Conservation (phyloP, 2,113 vertebrate species). For the Oostethus manadensis region DNA sequence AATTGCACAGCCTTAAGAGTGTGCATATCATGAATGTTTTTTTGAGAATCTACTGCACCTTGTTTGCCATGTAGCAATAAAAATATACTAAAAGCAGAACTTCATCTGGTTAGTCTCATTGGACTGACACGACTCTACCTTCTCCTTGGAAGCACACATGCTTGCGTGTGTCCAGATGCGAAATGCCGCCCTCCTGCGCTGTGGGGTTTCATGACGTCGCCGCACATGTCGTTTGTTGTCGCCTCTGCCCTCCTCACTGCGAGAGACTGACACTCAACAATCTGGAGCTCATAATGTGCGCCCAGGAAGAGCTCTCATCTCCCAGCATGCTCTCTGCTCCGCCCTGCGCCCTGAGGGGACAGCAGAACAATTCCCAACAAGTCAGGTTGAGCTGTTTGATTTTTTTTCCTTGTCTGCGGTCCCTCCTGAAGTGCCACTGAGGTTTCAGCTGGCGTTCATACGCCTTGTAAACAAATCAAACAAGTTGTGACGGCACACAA, state of each 20-base stretch:
- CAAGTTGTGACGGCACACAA: slow-evolving; percentile 14
- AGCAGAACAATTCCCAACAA: slow-evolving; percentile 47
- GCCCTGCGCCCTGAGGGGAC: slow-evolving; percentile 38
- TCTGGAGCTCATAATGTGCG: too few species aligned
- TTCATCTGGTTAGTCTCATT: too few species aligned
- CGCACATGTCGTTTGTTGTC: too few species aligned
- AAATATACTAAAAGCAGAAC: too few species aligned
- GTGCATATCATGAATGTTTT: too few species aligned
- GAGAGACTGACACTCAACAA: too few species aligned
- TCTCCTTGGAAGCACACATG: not conserved
- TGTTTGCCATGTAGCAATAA: too few species aligned
- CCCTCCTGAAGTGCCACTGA: not conserved
- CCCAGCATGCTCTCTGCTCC: slow-evolving; percentile 42
- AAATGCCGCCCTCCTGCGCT: not conserved
- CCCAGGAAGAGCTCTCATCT: slow-evolving; percentile 29
- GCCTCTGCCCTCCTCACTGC: too few species aligned
- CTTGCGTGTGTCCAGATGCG: not conserved
- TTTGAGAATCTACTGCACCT: too few species aligned
- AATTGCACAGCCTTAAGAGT: too few species aligned
- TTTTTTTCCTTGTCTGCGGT: slow-evolving; percentile 1
- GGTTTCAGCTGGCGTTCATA: slow-evolving; percentile 6
- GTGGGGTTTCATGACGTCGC: too few species aligned
- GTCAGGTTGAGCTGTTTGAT: slow-evolving; percentile 1
- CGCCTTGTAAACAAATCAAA: slow-evolving; percentile 3
- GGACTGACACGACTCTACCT: too few species aligned